These are phyloP conservation scores for Mixornis gularis DNA, from an alignment of 2,113 vertebrate genomes.

Conservation along the genomic window DNA sequence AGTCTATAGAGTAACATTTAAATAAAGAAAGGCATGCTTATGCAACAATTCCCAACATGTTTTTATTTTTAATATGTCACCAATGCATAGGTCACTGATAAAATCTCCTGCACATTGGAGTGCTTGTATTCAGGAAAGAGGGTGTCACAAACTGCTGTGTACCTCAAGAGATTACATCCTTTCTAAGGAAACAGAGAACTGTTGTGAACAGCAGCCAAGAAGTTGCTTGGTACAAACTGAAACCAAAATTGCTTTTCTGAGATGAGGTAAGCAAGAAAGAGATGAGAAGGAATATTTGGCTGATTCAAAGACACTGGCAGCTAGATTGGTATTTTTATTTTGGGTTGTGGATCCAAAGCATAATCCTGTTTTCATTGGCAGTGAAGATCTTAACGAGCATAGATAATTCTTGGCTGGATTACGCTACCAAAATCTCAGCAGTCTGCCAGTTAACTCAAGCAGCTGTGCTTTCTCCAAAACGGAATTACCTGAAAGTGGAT, in stretches of 20 bases:
- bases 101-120: neutral
- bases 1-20: neutral
- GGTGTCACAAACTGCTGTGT: neutral
- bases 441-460: neutral
- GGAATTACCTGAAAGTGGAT: neutral
- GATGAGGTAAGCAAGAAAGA: neutral
- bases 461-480: neutral
- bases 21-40: neutral
- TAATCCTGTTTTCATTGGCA: constrained; percentile 25
- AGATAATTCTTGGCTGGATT: constrained; percentile 6
- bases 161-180: neutral
- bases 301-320: neutral
- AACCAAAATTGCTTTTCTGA: constrained; percentile 15
- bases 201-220: neutral
- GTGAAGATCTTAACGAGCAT: neutral
- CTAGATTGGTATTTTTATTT: constrained; percentile 13
- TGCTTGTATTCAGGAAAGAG: neutral
- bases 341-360: neutral
- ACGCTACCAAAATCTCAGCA: neutral
- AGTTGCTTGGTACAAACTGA: constrained; percentile 9
- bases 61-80: neutral
- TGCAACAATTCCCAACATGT: neutral
- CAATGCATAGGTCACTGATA: neutral
- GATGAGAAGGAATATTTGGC: neutral
- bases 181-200: neutral